phyloP scores from a whole-genome alignment of 2,888 invertebrate species.

The Melanostoma scalare region DNA sequence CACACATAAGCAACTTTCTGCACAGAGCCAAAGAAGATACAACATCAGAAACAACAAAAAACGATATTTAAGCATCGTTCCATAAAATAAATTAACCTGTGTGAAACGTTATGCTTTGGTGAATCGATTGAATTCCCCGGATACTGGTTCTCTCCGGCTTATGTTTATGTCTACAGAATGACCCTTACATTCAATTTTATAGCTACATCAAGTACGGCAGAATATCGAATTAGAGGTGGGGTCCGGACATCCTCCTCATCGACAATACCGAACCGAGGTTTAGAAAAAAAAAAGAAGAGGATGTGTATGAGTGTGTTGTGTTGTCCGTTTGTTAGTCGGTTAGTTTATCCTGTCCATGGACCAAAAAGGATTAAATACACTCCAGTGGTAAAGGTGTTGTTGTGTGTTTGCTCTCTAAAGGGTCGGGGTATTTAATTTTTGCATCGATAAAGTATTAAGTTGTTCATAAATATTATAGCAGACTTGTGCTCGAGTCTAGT shows the following conservation, averaged over 20 bases:
- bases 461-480: conserved; percentile 70
- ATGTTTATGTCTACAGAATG: conserved; percentile 67
- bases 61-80: conserved; percentile 69
- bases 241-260: conserved; percentile 16
- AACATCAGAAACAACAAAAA: conserved; percentile 46
- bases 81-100: conserved; percentile 71
- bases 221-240: conserved; percentile 42
- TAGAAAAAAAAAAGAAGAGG: background rate
- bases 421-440: conserved; percentile 42
- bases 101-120: conserved; percentile 71
- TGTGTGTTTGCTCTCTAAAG: background rate
- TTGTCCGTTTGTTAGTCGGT: conserved; percentile 30
- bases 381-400: conserved; percentile 32
- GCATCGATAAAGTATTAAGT: conserved; percentile 71
- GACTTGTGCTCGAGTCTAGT: conserved; percentile 47
- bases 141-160: conserved; percentile 61
- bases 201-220: conserved; percentile 52
- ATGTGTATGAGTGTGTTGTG: conserved; percentile 2
- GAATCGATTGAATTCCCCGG: conserved; percentile 70
- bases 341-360: conserved; percentile 50
- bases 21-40: conserved; percentile 4
- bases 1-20: conserved; percentile 8
- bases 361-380: conserved; percentile 59
- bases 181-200: conserved; percentile 71
- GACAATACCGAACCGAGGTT: background rate